Evolutionary conservation across 1,140 invertebrate species (phyloP), one percentile per base, ranked within the genome.

Genomic region (Linepithema humile): DNA sequence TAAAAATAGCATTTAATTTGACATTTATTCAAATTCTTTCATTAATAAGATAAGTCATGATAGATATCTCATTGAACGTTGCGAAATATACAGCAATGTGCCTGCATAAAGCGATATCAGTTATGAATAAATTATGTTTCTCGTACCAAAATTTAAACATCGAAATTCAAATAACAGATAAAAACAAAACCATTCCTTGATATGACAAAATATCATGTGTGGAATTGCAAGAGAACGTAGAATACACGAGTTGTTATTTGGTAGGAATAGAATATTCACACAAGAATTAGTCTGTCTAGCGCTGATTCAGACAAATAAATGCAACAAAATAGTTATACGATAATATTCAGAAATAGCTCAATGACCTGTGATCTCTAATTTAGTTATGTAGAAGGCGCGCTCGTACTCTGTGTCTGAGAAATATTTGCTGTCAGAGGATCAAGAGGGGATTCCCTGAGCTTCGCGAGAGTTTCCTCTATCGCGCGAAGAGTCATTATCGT

Each of bases 371-470:
- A 67, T 55, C 32, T 67, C 2, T 55, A 69, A 78, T 40, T 10
- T 70, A 70, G 38, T 80, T 17, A 80, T 3, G 62, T 15, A 45
- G 20, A 40, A 78, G 40, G 15, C 10, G 23, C 17, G 23, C 29
- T 53, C 6, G 38, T 32, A 38, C 10, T 65, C 48, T 23, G 23
- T 0, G 12, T 80, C 10, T 5, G 12, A 55, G n/a, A 80, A 70
- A 69, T n/a, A 43, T 67, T 12, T 32, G 3, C 15, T 43, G 48
- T 55, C 12, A n/a, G 17, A 5, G 40, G 9, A n/a, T 20, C 29
- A 35, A 29, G 12, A 32, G 35, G 75, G 75, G 26, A 80, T 55
- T 80, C 35, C 75, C 75, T n/a, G n/a, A 40, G 23, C 15, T 4
- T 1, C 1, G 23, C 35, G 32, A 29, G 48, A 78, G 6, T 78